These are phyloP conservation scores for Origma solitaria DNA, from an alignment of 2,113 vertebrate genomes.

Conservation along the genomic window DNA sequence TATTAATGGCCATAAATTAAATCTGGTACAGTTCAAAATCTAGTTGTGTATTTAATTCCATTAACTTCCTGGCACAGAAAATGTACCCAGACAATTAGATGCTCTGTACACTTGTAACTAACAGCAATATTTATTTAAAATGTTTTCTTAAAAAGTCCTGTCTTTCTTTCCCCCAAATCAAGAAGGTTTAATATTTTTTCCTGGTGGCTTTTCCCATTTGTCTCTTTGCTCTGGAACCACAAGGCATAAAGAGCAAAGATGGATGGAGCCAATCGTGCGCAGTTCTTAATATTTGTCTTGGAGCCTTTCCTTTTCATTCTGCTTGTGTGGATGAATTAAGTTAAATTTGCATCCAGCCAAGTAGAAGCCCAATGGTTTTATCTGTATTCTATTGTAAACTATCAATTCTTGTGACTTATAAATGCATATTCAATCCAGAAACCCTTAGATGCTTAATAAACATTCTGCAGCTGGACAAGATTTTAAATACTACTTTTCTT, in stretches of 20 bases:
- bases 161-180: not conserved
- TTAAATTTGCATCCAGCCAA: not conserved
- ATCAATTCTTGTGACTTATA: constrained; percentile 25
- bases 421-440: not conserved
- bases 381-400: constrained; percentile 6
- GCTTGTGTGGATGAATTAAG: not conserved
- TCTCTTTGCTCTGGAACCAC: not conserved
- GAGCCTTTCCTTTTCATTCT: not conserved
- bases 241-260: not conserved
- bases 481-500: not conserved
- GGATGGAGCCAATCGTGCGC: not conserved
- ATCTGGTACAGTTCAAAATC: not conserved
- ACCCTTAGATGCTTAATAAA: not conserved
- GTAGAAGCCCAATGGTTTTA: not conserved
- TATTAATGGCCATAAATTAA: constrained; percentile 40
- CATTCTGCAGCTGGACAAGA: not conserved
- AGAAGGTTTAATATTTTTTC: not conserved
- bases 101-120: not conserved
- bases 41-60: constrained; percentile 31
- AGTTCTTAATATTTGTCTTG: not conserved
- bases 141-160: not conserved
- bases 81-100: not conserved
- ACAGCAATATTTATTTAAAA: not conserved
- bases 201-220: not conserved
- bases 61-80: not conserved